Base-by-base conservation (phyloP, 2,797 vertebrate genomes). In the Sebastes variabilis region DNA sequence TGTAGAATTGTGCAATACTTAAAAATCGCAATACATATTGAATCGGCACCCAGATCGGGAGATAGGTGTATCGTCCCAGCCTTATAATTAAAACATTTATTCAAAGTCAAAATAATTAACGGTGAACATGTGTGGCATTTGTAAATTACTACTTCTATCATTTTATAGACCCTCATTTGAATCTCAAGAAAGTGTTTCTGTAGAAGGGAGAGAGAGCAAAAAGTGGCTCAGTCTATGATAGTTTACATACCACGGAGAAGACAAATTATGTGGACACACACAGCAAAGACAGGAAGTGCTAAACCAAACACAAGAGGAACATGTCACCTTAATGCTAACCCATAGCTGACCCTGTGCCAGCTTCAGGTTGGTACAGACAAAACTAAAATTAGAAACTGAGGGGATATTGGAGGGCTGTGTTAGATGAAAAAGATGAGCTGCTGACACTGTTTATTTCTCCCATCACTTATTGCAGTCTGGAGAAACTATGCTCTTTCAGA, bases 171-270 rank as follows among this genome's bases (percentile, higher is more conserved):
- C 8, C 5, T 14, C 6, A 1, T 55, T 69, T 79, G 70, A 10
- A 67, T 72, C 32, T 64, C 5, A 71, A 68, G 46, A 72, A 49
- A 20, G 6, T 24, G 13, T 38, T 58, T 81, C 79, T 59, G 29
- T 6, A 24, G 46, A 54, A 42, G 20, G 24, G 22, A 2, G 77
- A 55, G 27, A 59, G 16, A 20, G 22, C 52, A 67, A 78, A 67
- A 82, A 73, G 24, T 36, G 55, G 14, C 29, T 79, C 52, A 20
- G 49, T 69, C 34, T 32, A 8, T 79, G 74, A 85, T 61, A 49
- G 85, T 87, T 90, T 91, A 87, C 87, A 92, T 88, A 88, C 79
- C 85, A 86, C n/a, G 46, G 81, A 81, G 70, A 52, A 82, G 76
- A 88, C 59, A 72, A 30, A 89, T 88, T 34, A 84, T 82, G 71